Conservation (phyloP, 2,797 vertebrate genomes). For the Crocodylus rhombifer region DNA sequence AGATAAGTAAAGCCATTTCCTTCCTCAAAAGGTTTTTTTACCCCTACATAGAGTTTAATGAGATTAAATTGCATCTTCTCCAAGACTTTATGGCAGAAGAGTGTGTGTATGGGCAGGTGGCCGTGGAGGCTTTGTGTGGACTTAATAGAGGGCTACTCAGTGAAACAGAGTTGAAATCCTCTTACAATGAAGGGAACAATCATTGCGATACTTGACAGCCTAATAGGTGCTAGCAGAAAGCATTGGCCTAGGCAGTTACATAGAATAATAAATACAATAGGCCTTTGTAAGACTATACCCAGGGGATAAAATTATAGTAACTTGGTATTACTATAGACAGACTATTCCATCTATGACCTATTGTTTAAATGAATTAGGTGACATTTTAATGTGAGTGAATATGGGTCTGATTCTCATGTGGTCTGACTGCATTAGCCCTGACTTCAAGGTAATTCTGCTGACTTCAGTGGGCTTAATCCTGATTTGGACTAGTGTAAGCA, state of each 20-base stretch:
- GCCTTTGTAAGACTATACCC: slow-evolving; percentile 36
- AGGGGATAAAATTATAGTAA: slow-evolving; percentile 43
- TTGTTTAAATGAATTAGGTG: not conserved
- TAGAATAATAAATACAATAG: slow-evolving; percentile 68
- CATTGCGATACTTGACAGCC: slow-evolving; percentile 48
- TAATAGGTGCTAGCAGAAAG: slow-evolving; percentile 67
- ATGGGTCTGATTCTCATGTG: slow-evolving; percentile 1
- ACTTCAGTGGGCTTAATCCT: not conserved
- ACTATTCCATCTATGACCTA: slow-evolving; percentile 10
- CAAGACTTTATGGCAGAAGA: slow-evolving; percentile 32
- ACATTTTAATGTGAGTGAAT: slow-evolving; percentile 28
- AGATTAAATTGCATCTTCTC: slow-evolving; percentile 66
- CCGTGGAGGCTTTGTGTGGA: slow-evolving; percentile 58
- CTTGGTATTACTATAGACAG: slow-evolving; percentile 1
- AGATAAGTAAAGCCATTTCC: slow-evolving; percentile 49
- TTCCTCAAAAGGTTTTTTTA: slow-evolving; percentile 59
- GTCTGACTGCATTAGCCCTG: not conserved
- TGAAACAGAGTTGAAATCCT: slow-evolving; percentile 58
- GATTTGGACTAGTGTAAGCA: accelerated
- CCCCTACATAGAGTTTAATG: slow-evolving; percentile 65
- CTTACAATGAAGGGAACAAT: slow-evolving; percentile 69
- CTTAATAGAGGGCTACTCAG: slow-evolving; percentile 53
- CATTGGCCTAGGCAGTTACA: slow-evolving; percentile 51
- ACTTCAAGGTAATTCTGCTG: not conserved
- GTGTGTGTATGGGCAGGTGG: slow-evolving; percentile 65